Evolutionary conservation across 2,113 vertebrate genomes (phyloP).

Genomic region (Notechis scutatus): DNA sequence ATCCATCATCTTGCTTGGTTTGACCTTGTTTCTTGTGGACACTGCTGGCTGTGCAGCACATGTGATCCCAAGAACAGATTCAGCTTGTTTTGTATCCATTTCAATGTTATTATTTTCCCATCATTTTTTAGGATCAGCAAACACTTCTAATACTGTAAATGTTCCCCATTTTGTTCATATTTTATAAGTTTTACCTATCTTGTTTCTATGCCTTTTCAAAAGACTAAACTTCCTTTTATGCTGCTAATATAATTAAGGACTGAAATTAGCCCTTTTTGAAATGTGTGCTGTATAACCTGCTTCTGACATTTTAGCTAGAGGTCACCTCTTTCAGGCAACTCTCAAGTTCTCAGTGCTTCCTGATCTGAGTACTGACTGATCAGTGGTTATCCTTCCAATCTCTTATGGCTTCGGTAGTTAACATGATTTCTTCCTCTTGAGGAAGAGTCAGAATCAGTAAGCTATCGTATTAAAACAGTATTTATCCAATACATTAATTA

Average conservation of each 20-base stretch:
- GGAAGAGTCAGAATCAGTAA: neutral
- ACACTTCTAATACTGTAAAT: neutral
- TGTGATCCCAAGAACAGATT: too few species aligned
- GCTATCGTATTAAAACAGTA: neutral
- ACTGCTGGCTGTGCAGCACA: too few species aligned
- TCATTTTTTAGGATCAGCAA: neutral
- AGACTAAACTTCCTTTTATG: neutral
- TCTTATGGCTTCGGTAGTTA: neutral
- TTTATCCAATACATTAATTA: neutral
- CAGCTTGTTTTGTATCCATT: neutral
- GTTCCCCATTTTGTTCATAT: neutral
- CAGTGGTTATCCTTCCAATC: neutral
- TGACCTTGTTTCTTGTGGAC: too few species aligned
- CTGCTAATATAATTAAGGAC: neutral
- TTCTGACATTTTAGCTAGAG: neutral
- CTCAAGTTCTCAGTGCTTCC: neutral
- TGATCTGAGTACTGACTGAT: neutral
- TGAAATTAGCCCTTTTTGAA: neutral
- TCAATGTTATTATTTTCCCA: neutral
- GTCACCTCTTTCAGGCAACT: neutral
- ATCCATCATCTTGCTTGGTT: too few species aligned
- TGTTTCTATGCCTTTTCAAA: neutral
- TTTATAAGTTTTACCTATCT: neutral
- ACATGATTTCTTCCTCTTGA: neutral
- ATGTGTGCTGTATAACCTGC: neutral